phyloP scores from a whole-genome alignment of 2,888 invertebrate genomes.

The Caenorhabditis doughertyi region DNA sequence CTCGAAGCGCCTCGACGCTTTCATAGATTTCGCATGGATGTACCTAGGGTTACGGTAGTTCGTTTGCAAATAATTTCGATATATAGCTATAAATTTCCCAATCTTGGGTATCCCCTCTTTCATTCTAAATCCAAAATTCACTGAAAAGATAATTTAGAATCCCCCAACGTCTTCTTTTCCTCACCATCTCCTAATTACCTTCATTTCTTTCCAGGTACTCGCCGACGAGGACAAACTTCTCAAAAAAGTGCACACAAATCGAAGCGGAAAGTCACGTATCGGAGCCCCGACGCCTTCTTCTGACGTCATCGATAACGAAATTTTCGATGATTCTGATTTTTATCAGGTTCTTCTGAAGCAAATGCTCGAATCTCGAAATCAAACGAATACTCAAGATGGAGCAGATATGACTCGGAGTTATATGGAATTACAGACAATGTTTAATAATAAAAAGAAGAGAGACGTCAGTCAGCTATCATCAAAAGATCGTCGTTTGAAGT shows the following conservation, averaged over 20 bases:
- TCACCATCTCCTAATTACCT: background rate
- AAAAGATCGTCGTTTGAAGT: slow-evolving; percentile 89
- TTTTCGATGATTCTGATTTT: slow-evolving; percentile 97
- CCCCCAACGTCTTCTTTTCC: no score
- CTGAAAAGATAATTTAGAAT: no score
- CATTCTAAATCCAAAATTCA: no score
- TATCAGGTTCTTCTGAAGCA: slow-evolving; percentile 95
- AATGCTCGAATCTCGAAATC: slow-evolving; percentile 91
- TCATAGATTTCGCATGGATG: no score
- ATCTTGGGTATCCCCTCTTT: no score
- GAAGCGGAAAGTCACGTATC: slow-evolving; percentile 88
- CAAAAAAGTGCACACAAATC: slow-evolving; percentile 89
- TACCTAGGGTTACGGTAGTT: no score
- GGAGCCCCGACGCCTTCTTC: no score
- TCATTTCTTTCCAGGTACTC: slow-evolving; percentile 85
- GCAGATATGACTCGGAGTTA: slow-evolving; percentile 91
- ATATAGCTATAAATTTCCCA: no score
- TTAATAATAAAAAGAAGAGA: slow-evolving; percentile 86
- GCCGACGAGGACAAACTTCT: slow-evolving; percentile 89
- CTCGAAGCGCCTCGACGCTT: no score
- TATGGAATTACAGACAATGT: slow-evolving; percentile 92
- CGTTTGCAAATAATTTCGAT: no score
- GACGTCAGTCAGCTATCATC: slow-evolving; percentile 86
- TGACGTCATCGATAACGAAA: slow-evolving; percentile 82
- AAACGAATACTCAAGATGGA: slow-evolving; percentile 87